phyloP scores from a whole-genome alignment of 2,113 vertebrate genomes.

The Oxygymnocypris stewartii region DNA sequence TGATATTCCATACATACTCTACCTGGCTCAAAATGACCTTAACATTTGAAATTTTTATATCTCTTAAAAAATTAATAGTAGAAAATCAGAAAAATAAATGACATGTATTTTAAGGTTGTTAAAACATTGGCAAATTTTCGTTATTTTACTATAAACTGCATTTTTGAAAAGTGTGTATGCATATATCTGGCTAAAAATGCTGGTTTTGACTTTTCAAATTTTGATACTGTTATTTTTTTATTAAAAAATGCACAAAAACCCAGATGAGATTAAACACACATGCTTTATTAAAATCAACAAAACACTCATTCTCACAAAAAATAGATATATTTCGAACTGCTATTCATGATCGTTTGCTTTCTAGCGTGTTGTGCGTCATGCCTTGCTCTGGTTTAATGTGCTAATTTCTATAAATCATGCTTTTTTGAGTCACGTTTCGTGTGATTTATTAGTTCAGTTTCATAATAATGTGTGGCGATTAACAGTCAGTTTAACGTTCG shows the following conservation, averaged over 20 bases:
- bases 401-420: neutral
- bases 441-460: neutral
- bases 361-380: conserved; percentile 10
- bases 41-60: too few species aligned
- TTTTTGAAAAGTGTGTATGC: too few species aligned
- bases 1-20: neutral
- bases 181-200: neutral
- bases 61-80: too few species aligned
- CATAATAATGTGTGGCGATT: neutral
- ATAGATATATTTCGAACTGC: neutral
- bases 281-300: conserved; percentile 16
- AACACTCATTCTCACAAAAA: conserved; percentile 19
- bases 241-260: neutral
- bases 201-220: neutral
- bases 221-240: neutral
- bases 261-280: neutral
- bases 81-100: neutral
- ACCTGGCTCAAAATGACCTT: neutral
- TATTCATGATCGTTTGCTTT: neutral
- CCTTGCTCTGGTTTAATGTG: neutral
- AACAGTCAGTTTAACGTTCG: conserved; percentile 3
- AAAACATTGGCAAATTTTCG: neutral
- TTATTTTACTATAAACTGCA: neutral
- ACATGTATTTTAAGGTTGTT: too few species aligned
- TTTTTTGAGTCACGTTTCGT: neutral